phyloP scores from a whole-genome alignment of 2,888 invertebrate genomes.

The Enchytraeus crypticus region DNA sequence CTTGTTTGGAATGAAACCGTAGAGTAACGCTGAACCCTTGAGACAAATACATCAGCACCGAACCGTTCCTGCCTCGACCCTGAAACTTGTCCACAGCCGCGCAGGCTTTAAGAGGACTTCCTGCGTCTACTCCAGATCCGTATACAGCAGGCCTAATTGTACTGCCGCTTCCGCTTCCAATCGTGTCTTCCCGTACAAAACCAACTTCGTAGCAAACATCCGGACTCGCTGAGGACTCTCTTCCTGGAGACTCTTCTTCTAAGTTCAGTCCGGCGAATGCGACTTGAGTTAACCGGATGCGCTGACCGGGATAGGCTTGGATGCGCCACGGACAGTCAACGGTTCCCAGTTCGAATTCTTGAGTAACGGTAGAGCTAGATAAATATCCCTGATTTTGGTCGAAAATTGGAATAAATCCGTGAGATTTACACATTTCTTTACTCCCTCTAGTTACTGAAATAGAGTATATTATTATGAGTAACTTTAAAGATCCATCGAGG shows the following conservation, averaged over 20 bases:
- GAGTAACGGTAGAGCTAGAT: constrained; percentile 2
- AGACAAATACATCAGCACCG: constrained; percentile 8
- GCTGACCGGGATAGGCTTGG: not conserved
- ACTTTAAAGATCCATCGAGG: too few species aligned
- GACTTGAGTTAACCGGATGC: not conserved
- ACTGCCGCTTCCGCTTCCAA: not conserved
- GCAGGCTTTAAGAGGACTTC: not conserved
- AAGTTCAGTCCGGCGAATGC: not conserved
- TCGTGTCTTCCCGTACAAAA: not conserved
- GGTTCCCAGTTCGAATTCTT: not conserved
- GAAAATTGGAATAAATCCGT: not conserved
- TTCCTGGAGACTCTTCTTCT: not conserved
- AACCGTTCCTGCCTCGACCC: not conserved
- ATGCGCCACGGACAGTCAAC: constrained; percentile 13
- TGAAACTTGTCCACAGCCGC: not conserved
- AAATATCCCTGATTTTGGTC: too few species aligned
- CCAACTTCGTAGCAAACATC: constrained; percentile 7
- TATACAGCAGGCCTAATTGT: not conserved
- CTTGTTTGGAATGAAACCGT: constrained; percentile 7
- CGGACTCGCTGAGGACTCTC: not conserved
- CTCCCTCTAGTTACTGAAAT: not conserved
- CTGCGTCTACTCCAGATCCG: not conserved
- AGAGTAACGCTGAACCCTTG: constrained; percentile 4
- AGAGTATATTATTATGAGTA: too few species aligned
- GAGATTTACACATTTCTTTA: not conserved